Base-by-base conservation (phyloP, 2,888 invertebrate species). In the Strigamia crassipes region DNA sequence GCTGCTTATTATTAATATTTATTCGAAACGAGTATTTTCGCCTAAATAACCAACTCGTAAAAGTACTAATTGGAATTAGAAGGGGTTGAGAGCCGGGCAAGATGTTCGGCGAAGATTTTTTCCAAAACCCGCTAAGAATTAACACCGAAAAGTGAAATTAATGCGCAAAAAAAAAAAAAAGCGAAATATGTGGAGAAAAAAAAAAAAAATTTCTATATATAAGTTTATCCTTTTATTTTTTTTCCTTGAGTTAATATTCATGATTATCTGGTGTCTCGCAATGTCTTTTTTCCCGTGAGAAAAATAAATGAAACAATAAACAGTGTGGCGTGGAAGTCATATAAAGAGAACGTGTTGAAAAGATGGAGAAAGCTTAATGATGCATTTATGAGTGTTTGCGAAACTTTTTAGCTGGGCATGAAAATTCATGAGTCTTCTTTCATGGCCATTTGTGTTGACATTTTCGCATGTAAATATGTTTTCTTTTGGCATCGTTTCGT, bases 391-490 rank as follows among this genome's bases (percentile, higher is more conserved):
- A 66, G 66, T 66, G 66, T 66, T 23, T 66, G 66, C 23, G 31
- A 66, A 66, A 23, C 31, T 66, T 66, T 66, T 66, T 27, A 66
- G 27, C 66, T 27, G 66, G 66, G 66, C 66, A 66, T 66, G 66
- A 66, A 66, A 66, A 66, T 66, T 66, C 66, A 66, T 66, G 66
- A 66, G 66, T 66, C 66, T 66, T 23, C 31, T 66, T 66, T 66
- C 66, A 66, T 31, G 15, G 27, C 3, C 66, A 23, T 66, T 66
- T 66, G 31, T 66, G 66, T 66, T 66, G 66, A 66, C 66, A 66
- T 66, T 66, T 66, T 66, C 66, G 27, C 27, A 66, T 66, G 66
- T 66, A 66, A 66, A 66, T 66, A 66, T 27, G 66, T 66, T 66
- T 66, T 66, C 66, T 31, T 31, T 66, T 8, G 6, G 66, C 66